Conservation (phyloP, 2,113 vertebrate genomes). For the Garra rufa region DNA sequence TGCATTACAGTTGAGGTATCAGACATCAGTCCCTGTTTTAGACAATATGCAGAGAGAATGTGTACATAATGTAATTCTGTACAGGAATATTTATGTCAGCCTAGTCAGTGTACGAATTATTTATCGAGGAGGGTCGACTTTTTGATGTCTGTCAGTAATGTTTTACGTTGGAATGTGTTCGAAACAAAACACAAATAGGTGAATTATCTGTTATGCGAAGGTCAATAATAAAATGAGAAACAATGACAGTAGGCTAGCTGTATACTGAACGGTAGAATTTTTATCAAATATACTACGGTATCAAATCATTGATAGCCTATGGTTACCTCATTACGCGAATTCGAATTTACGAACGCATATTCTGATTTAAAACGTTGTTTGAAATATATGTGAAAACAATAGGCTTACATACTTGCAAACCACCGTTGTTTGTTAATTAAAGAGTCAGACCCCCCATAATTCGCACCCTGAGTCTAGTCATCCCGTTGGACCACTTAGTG, state of each 20-base stretch:
- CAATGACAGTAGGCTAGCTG: not conserved
- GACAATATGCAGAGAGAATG: conserved; percentile 31
- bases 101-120: conserved; percentile 5
- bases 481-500: not conserved
- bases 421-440: not conserved
- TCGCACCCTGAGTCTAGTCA: not conserved
- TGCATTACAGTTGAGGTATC: conserved; percentile 44
- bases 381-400: not conserved
- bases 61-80: conserved; percentile 1
- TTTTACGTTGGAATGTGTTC: not conserved
- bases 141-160: not conserved
- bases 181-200: not conserved
- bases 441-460: not conserved
- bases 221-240: not conserved
- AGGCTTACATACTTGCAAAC: not conserved
- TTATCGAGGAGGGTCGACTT: not conserved
- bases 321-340: not conserved
- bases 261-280: too few relatives aligned
- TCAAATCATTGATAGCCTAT: not conserved
- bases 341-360: not conserved
- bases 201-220: not conserved
- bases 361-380: not conserved
- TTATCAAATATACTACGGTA: too few relatives aligned
- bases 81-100: not conserved
- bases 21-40: conserved; percentile 43